A percentile compares a stretch with the other conserved stretches of the same genome.
Conservation (phyloP, 64 coral and sea anemone genomes). For the Porites australiensis region DNA sequence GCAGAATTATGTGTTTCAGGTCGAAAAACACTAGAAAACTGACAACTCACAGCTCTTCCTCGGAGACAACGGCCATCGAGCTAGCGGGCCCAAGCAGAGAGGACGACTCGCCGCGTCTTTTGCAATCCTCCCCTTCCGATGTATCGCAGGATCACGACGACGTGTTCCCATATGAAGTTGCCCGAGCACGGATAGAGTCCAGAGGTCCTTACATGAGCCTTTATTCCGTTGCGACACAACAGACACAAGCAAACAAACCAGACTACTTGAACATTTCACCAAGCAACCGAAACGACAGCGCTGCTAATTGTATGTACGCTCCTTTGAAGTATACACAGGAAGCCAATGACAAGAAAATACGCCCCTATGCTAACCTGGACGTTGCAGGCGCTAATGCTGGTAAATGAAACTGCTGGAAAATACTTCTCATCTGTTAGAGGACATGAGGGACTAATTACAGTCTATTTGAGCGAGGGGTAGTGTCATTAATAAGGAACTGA, state of each 20-base stretch:
- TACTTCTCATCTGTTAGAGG: no score
- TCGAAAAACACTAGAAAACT: constrained; percentile 9
- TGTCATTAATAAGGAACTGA: no score
- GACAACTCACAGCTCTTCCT: neutral
- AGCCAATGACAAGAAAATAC: neutral
- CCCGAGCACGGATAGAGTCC: neutral
- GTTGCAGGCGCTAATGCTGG: neutral
- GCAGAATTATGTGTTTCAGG: neutral
- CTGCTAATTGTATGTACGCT: constrained; percentile 43
- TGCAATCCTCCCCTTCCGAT: neutral
- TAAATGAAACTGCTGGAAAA: no score
- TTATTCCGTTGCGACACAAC: neutral
- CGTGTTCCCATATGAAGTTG: constrained; percentile 27
- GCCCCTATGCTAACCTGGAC: constrained; percentile 12
- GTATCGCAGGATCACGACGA: constrained; percentile 7
- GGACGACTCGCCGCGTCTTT: neutral
- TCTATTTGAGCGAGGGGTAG: no score
- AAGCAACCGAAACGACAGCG: constrained; percentile 44
- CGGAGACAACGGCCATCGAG: constrained; percentile 10
- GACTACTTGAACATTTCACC: constrained; percentile 46
- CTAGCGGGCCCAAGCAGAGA: neutral
- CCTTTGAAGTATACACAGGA: neutral
- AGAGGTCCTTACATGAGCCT: constrained; percentile 20
- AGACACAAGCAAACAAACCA: neutral
- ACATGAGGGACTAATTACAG: no score